Percentiles rank a stretch among this genome's conserved stretches.
Evolutionary conservation across 2,888 invertebrate genomes (phyloP).

Genomic region (Pelosia muscerda): DNA sequence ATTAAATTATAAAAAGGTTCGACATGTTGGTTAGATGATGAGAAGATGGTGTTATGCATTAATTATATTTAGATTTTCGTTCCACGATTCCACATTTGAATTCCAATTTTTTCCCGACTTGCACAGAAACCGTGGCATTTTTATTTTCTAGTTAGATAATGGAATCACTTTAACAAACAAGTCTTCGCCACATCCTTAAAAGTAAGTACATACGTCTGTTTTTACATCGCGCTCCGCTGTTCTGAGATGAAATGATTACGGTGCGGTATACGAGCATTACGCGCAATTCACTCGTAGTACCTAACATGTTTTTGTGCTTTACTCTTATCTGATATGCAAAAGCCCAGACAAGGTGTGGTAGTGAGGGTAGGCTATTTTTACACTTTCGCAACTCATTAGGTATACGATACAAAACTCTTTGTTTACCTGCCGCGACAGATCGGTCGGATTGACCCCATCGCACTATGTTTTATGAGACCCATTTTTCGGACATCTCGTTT

Average conservation of each 20-base stretch:
- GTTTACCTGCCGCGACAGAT: not conserved
- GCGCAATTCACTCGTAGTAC: not conserved
- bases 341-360: not conserved
- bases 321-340: conserved; percentile 4
- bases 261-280: not conserved
- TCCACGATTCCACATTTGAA: no score
- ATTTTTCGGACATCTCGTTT: no score
- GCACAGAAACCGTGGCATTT: no score
- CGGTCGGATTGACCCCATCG: not conserved
- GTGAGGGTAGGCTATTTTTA: not conserved
- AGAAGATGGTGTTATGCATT: no score
- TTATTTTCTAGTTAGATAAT: no score
- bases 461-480: no score
- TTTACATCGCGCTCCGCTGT: not conserved
- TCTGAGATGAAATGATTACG: not conserved
- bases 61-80: no score
- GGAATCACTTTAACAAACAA: no score
- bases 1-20: no score
- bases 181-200: no score
- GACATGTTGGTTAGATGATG: no score
- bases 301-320: not conserved
- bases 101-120: no score
- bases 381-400: conserved; percentile 1
- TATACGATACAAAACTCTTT: not conserved
- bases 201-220: not conserved